Base-by-base conservation (phyloP, 2,113 vertebrate genomes). In the Rynchops niger region DNA sequence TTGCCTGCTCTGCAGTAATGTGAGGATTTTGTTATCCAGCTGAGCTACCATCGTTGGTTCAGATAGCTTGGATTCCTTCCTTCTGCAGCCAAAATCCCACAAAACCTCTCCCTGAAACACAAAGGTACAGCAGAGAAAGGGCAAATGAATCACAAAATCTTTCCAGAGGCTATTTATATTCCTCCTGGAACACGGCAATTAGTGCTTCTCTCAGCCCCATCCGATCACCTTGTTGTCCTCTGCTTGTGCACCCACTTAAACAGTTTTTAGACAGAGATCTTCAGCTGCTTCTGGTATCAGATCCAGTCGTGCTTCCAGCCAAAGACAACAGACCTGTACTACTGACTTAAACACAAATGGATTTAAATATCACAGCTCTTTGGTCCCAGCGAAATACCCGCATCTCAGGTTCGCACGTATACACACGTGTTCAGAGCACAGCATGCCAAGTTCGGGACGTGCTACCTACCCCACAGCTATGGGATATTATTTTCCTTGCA, bases 1-100 rank as follows among this genome's bases (percentile, higher is more conserved):
- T 95, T 96, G 96, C 90, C 93, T 94, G 95, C 94, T 93, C 95
- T 95, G 91, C 94, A 90, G 80, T 96, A 95, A 91, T 85, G 90
- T 71, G 71, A 90, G 95, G 89, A 81, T 92, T 97, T 94, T 97
- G 91, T 96, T 93, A 94, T 93, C 96, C 94, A 26, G 79, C 94
- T 96, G 96, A 94, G 96, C 80, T 90, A 74, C 97, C 92, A 83
- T 71, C 61, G 6, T 36, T 89, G 84, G 56, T 90, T 94, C 93
- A 96, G 87, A 63, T 91, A 95, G 73, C 52, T 86, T 80, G 90
- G 82, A 96, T 95, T 96, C 90, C 84, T 96, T 93, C 92, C 77
- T 94, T 93, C 91, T 78, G 74, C 84, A 90, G 76, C 71, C 96
- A 82, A 90, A 94, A 82, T 88, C 73, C 82, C 91, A 85, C 77